A percentile compares a stretch with the other conserved stretches of the same genome.
Conservation (phyloP, 2,113 vertebrate genomes). For the Falco punctatus region DNA sequence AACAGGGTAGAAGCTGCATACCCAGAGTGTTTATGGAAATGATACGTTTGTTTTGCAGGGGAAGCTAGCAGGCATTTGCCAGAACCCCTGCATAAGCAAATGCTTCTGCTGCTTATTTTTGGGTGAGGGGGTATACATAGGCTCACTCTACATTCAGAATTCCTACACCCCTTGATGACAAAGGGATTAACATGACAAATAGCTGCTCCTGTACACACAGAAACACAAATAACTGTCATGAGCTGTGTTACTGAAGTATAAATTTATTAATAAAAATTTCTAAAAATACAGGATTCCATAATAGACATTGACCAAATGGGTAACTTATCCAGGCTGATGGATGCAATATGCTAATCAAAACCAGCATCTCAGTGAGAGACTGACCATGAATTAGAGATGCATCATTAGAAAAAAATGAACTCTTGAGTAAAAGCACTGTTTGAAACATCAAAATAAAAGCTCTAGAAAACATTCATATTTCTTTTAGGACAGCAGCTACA, state of each 20-base stretch:
- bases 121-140: neutral
- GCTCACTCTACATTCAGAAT: neutral
- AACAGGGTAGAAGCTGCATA: neutral
- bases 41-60: conserved; percentile 3
- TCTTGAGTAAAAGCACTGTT: neutral
- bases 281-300: neutral
- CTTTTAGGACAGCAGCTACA: neutral
- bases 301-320: neutral
- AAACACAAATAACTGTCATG: neutral
- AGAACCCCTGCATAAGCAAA: neutral
- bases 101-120: conserved; percentile 15
- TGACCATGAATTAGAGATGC: neutral
- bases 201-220: neutral
- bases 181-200: conserved; percentile 1
- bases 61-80: neutral
- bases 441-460: neutral
- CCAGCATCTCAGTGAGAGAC: neutral
- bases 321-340: neutral
- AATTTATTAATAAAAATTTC: neutral
- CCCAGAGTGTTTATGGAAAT: neutral
- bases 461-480: neutral
- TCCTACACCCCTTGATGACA: neutral
- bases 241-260: neutral
- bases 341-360: neutral
- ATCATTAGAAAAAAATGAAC: neutral